phyloP scores from a whole-genome alignment of 2,888 invertebrate species.

The Calliphora vomitoria region DNA sequence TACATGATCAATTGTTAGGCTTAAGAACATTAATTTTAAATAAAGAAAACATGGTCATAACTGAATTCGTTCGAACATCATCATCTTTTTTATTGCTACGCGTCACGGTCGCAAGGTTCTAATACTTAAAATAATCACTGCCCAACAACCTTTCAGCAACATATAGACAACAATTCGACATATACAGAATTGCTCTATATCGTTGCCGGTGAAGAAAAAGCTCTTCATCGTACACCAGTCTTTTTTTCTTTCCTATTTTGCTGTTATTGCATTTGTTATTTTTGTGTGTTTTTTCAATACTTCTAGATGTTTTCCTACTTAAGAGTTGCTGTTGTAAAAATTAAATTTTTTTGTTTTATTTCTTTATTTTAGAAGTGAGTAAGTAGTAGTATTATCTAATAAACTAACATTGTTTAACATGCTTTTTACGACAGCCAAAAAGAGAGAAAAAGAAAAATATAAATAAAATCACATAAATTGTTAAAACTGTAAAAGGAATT shows the following conservation, averaged over 20 bases:
- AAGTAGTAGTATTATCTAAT: constrained; percentile 48
- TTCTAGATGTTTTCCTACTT: constrained; percentile 7
- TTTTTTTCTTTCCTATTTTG: neutral
- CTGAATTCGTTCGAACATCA: too few species aligned
- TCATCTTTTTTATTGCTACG: too few species aligned
- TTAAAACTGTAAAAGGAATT: constrained; percentile 23
- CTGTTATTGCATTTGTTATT: constrained; percentile 20
- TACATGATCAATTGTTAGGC: too few species aligned
- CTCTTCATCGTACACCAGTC: too few species aligned
- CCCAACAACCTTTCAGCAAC: too few species aligned
- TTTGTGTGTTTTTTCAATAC: constrained; percentile 29
- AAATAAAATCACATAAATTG: constrained; percentile 15
- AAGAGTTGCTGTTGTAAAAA: neutral
- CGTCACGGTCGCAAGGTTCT: too few species aligned
- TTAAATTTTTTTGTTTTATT: neutral
- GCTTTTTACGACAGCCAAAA: constrained; percentile 1
- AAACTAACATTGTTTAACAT: constrained; percentile 54
- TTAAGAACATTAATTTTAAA: too few species aligned
- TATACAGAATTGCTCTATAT: too few species aligned
- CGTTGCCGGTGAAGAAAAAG: too few species aligned
- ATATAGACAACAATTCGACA: too few species aligned
- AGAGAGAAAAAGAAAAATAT: neutral
- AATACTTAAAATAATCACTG: too few species aligned
- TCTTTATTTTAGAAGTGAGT: neutral
- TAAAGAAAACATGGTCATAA: too few species aligned